These are phyloP conservation scores for Sardinella longiceps DNA, from an alignment of 2,797 vertebrate genomes.

Conservation along the genomic window DNA sequence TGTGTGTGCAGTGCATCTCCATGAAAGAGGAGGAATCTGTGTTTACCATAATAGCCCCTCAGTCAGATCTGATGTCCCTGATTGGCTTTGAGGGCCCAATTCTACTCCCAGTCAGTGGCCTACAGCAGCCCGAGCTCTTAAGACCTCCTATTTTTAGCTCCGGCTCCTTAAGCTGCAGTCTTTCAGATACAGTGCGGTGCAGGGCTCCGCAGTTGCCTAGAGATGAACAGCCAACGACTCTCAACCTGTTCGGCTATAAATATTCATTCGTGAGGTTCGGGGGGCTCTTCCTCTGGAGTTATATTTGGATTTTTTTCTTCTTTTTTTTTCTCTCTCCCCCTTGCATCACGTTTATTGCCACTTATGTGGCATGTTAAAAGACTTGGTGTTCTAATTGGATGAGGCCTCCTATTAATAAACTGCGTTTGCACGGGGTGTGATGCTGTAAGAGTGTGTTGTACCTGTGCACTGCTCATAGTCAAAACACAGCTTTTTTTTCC, in stretches of 20 bases:
- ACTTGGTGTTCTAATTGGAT: conserved; percentile 19
- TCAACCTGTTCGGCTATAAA: conserved; percentile 16
- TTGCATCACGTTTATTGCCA: background rate
- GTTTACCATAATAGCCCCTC: background rate
- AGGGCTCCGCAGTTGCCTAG: conserved; percentile 5
- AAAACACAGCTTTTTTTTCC: background rate
- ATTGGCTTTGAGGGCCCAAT: background rate
- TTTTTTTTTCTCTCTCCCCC: too few species aligned
- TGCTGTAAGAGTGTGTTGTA: background rate
- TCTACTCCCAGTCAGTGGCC: conserved; percentile 34
- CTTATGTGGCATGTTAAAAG: conserved; percentile 7
- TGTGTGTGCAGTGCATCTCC: background rate
- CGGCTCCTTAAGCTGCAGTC: conserved; percentile 31
- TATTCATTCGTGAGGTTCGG: conserved; percentile 9
- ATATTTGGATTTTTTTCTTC: background rate
- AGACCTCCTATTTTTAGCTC: conserved; percentile 55
- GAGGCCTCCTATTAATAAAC: background rate
- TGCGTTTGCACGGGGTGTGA: background rate
- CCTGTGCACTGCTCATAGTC: background rate
- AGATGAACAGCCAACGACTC: background rate
- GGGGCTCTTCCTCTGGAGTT: background rate
- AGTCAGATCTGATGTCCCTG: conserved; percentile 8
- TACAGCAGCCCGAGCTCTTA: conserved; percentile 40
- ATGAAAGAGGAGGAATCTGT: background rate
- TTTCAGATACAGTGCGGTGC: background rate